phyloP scores from a whole-genome alignment of 2,797 vertebrate species.

The Urophycis tenuis region DNA sequence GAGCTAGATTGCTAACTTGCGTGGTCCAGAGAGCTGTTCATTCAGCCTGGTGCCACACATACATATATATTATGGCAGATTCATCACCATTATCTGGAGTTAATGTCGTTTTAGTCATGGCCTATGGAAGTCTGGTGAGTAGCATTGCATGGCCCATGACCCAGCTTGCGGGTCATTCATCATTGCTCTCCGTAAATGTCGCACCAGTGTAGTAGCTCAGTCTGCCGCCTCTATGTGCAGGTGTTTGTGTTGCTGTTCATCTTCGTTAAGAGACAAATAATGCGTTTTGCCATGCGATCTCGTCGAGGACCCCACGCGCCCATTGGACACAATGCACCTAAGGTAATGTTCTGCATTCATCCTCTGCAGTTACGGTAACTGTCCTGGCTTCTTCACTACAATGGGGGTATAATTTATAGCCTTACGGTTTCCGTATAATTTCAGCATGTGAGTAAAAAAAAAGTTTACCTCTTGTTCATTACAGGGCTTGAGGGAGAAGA shows the following conservation, averaged over 20 bases:
- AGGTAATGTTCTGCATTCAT: conserved; percentile 66
- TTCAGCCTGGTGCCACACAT: background rate
- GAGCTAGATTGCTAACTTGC: background rate
- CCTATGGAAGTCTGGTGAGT: conserved; percentile 92
- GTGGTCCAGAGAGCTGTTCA: background rate
- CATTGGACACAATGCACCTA: conserved; percentile 92
- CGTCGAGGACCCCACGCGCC: conserved; percentile 91
- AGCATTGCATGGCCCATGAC: background rate
- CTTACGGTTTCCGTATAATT: background rate
- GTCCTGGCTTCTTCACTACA: background rate
- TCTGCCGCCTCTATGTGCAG: conserved; percentile 53
- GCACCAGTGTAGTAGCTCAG: background rate
- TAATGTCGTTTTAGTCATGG: conserved; percentile 93
- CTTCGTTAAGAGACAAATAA: conserved; percentile 96
- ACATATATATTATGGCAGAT: conserved; percentile 50
- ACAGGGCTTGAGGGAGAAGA: conserved; percentile 87
- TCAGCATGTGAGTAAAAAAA: background rate
- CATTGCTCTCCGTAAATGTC: background rate
- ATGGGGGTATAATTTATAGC: too few species aligned
- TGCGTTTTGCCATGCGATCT: conserved; percentile 97
- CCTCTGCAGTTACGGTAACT: background rate
- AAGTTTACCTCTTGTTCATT: background rate
- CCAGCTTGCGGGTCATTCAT: background rate
- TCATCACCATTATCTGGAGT: conserved; percentile 78
- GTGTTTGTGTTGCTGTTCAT: conserved; percentile 96